phyloP scores from a whole-genome alignment of 2,797 vertebrate genomes.

The Naso thynnoides region DNA sequence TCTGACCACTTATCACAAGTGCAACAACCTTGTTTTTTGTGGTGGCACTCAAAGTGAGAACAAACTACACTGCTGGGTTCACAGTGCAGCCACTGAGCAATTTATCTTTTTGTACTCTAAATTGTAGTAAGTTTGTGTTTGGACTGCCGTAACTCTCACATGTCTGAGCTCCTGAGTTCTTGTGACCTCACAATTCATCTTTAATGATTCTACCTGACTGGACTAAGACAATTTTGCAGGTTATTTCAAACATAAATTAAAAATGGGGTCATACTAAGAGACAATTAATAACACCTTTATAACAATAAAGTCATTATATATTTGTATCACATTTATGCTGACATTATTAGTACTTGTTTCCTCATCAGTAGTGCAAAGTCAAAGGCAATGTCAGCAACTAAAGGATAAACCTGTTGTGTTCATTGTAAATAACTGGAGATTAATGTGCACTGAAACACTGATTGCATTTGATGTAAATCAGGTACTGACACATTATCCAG shows the following conservation, averaged over 20 bases:
- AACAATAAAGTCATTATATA: constrained; percentile 1
- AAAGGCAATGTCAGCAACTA: not conserved
- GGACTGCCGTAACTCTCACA: constrained; percentile 49
- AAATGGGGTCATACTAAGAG: not conserved
- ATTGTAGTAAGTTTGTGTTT: constrained; percentile 45
- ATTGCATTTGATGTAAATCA: not conserved
- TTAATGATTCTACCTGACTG: constrained; percentile 20
- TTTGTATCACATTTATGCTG: not conserved
- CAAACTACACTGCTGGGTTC: constrained; percentile 45
- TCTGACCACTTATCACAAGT: constrained; percentile 32
- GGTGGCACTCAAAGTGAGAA: constrained; percentile 27
- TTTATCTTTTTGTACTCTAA: constrained; percentile 51
- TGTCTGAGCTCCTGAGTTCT: constrained; percentile 23
- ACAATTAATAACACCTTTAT: constrained; percentile 28
- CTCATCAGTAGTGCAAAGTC: not conserved
- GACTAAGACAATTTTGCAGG: constrained; percentile 1
- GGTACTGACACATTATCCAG: not conserved
- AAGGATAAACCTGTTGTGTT: constrained; percentile 7
- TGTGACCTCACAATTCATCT: constrained; percentile 16
- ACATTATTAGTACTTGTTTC: constrained; percentile 1
- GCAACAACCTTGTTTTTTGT: constrained; percentile 33
- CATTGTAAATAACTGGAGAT: not conserved
- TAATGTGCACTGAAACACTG: not conserved
- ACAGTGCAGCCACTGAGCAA: constrained; percentile 29
- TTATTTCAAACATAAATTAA: constrained; percentile 23